Percentiles rank a stretch among this genome's conserved stretches.
phyloP scores from a whole-genome alignment of 2,113 vertebrate genomes.

The Hippocampus abdominalis region DNA sequence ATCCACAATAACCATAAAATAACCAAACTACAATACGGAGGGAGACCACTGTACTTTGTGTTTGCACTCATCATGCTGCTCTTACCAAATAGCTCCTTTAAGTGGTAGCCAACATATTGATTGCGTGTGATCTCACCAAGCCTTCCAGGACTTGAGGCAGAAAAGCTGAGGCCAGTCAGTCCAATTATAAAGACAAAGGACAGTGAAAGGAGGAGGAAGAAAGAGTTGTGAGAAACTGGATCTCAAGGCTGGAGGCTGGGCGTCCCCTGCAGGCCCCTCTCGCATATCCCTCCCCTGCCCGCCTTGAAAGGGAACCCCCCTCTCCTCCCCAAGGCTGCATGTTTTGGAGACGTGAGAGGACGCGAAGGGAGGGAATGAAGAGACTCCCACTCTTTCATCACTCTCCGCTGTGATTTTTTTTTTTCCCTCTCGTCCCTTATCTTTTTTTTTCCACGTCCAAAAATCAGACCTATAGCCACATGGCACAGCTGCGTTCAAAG shows the following conservation, averaged over 20 bases:
- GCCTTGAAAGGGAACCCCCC: constrained; percentile 62
- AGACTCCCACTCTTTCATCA: constrained; percentile 59
- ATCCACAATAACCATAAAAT: not conserved
- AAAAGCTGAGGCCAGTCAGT: constrained; percentile 45
- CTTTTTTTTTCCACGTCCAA: constrained; percentile 43
- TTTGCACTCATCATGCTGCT: constrained; percentile 1
- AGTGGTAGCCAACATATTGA: constrained; percentile 43
- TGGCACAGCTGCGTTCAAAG: constrained; percentile 55
- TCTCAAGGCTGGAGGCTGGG: constrained; percentile 41
- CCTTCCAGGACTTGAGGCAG: constrained; percentile 45
- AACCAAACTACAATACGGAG: not conserved
- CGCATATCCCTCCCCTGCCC: constrained; percentile 49
- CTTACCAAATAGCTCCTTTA: constrained; percentile 9
- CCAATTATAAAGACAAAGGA: constrained; percentile 62
- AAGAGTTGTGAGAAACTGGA: constrained; percentile 37
- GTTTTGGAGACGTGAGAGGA: constrained; percentile 46
- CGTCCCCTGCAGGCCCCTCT: constrained; percentile 45
- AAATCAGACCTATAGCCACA: constrained; percentile 40
- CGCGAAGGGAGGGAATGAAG: constrained; percentile 4
- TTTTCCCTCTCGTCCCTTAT: not conserved
- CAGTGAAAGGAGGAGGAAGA: constrained; percentile 10
- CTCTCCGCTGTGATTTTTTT: constrained; percentile 40
- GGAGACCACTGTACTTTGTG: not conserved
- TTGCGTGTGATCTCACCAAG: constrained; percentile 40
- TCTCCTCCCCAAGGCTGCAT: constrained; percentile 56